These are phyloP conservation scores for Didymodactylos carnosus DNA, from an alignment of 2,888 invertebrate species.

Conservation along the genomic window DNA sequence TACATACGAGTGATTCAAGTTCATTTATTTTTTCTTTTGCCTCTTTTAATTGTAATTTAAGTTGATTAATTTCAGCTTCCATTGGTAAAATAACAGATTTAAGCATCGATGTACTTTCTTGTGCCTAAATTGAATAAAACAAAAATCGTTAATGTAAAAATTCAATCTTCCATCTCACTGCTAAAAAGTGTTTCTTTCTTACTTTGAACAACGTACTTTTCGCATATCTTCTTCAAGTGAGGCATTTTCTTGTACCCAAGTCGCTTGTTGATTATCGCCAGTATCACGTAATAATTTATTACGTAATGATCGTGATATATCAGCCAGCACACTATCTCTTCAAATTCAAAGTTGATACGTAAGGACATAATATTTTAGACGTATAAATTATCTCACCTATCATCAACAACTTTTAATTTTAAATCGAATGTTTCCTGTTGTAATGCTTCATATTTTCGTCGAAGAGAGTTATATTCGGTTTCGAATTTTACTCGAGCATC, in stretches of 20 bases:
- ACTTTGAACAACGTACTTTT: too few species aligned
- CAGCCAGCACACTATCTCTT: not conserved
- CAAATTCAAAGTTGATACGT: too few species aligned
- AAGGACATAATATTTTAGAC: too few species aligned
- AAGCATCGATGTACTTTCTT: slow-evolving; percentile 13
- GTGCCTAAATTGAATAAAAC: too few species aligned
- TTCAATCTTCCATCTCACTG: too few species aligned
- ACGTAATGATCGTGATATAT: not conserved
- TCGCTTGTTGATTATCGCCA: not conserved
- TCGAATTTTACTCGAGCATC: not conserved
- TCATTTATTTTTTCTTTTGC: slow-evolving; percentile 1
- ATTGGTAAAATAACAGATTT: slow-evolving; percentile 13
- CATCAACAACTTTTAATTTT: not conserved
- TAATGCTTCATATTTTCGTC: not conserved
- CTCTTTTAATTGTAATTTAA: not conserved
- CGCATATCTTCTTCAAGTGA: slow-evolving; percentile 14
- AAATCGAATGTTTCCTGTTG: not conserved
- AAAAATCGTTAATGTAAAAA: too few species aligned
- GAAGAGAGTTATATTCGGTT: not conserved
- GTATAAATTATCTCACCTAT: not conserved
- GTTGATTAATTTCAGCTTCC: slow-evolving; percentile 9
- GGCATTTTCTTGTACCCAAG: slow-evolving; percentile 8
- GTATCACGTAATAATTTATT: not conserved
- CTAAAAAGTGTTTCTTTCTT: too few species aligned
- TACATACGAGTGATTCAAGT: not conserved